Percentiles rank a stretch among this genome's conserved stretches.
These are phyloP conservation scores for Onychomys arenicola DNA, from an alignment of 2,797 vertebrate species.

Conservation along the genomic window DNA sequence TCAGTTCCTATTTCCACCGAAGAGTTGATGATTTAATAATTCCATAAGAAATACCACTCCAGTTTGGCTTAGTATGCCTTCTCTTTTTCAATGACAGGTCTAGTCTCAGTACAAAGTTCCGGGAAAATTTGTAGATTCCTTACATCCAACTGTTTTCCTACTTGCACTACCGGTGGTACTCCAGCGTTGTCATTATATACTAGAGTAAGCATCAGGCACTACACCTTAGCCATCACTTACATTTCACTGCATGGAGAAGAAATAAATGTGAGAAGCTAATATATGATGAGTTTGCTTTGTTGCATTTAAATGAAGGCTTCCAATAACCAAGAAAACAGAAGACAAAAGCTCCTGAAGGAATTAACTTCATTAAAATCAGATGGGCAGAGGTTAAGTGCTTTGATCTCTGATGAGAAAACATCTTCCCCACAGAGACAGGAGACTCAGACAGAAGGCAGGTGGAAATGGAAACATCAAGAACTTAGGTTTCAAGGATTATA, in stretches of 20 bases:
- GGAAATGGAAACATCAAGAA: not conserved
- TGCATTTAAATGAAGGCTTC: constrained; percentile 36
- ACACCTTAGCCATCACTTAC: constrained; percentile 14
- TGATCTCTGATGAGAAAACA: not conserved
- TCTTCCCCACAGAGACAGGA: not conserved
- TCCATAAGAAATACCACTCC: not conserved
- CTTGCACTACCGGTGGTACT: not conserved
- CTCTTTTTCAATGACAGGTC: constrained; percentile 5
- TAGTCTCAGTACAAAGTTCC: not conserved
- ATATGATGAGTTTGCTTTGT: not conserved
- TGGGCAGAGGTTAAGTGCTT: not conserved
- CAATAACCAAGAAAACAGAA: not conserved
- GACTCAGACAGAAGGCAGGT: not conserved
- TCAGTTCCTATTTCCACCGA: constrained; percentile 56
- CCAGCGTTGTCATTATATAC: not conserved
- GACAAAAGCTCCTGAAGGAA: constrained; percentile 26
- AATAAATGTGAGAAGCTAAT: constrained; percentile 8
- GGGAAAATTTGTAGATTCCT: constrained; percentile 36
- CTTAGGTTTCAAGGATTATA: not conserved
- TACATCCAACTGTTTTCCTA: not conserved
- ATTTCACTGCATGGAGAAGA: not conserved
- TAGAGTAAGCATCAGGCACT: constrained; percentile 6
- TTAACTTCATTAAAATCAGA: constrained; percentile 3
- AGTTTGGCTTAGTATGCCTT: not conserved
- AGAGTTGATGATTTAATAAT: constrained; percentile 40